Evolutionary conservation across 2,888 invertebrate genomes (phyloP).

Genomic region (Phlogophora meticulosa): DNA sequence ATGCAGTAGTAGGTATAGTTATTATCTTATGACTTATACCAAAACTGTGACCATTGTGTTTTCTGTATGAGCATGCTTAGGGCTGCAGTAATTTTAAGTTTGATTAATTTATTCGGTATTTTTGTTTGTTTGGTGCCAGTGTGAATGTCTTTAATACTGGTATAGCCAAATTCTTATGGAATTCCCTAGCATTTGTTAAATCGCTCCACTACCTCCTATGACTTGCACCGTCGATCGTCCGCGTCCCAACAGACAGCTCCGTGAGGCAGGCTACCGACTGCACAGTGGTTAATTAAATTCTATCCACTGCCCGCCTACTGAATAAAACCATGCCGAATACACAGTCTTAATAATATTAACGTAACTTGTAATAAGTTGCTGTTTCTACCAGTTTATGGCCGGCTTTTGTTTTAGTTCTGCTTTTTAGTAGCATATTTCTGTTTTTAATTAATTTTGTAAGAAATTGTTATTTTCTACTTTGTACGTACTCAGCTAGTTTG

Average conservation of each 20-base stretch:
- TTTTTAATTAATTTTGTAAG: slow-evolving; percentile 35
- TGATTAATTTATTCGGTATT: too few species aligned
- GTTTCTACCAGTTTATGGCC: slow-evolving; percentile 46
- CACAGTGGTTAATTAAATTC: slow-evolving; percentile 87
- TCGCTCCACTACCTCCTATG: slow-evolving; percentile 36
- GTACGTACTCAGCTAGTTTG: not conserved
- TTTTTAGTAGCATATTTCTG: slow-evolving; percentile 44
- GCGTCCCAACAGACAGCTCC: slow-evolving; percentile 79
- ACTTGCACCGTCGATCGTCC: slow-evolving; percentile 52
- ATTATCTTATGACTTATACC: too few species aligned
- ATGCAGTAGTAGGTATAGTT: too few species aligned
- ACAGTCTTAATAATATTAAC: slow-evolving; percentile 77
- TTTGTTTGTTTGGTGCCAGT: too few species aligned
- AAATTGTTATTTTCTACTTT: slow-evolving; percentile 3
- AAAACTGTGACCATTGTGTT: not conserved
- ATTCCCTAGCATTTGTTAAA: not conserved
- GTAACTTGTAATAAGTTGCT: slow-evolving; percentile 69
- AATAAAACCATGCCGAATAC: slow-evolving; percentile 81
- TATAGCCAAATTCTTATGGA: too few species aligned
- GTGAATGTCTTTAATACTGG: too few species aligned
- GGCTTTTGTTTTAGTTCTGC: slow-evolving; percentile 41
- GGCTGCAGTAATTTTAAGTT: not conserved
- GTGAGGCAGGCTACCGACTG: slow-evolving; percentile 76
- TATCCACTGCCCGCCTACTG: slow-evolving; percentile 78
- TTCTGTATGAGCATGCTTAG: not conserved